These are phyloP conservation scores for Cyprinodon variegatus DNA, from an alignment of 2,113 vertebrate species.

Conservation along the genomic window DNA sequence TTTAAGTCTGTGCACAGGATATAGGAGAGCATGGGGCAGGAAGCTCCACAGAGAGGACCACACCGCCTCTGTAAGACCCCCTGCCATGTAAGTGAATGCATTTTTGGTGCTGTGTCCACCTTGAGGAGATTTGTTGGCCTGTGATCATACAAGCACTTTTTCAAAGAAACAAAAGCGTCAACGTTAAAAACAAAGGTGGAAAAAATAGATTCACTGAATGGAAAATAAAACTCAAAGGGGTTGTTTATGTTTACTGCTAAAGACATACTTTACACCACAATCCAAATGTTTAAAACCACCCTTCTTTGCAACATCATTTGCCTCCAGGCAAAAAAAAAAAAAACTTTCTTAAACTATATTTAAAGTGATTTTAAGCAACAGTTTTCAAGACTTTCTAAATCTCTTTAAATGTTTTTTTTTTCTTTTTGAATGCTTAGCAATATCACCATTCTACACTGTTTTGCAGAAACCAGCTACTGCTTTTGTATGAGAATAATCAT, in stretches of 20 bases:
- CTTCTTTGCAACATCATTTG: background rate
- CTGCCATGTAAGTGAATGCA: constrained; percentile 69
- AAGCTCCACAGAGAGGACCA: constrained; percentile 51
- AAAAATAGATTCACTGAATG: constrained; percentile 69
- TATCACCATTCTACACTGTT: too few relatives aligned
- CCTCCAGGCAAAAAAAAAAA: background rate
- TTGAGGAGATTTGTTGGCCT: constrained; percentile 74
- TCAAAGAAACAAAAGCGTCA: constrained; percentile 68
- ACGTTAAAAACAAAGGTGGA: constrained; percentile 34
- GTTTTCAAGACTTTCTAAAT: background rate
- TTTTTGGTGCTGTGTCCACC: constrained; percentile 75
- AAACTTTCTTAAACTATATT: background rate
- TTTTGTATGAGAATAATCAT: too few relatives aligned
- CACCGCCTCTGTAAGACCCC: constrained; percentile 62
- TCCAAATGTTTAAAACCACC: background rate
- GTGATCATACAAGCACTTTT: constrained; percentile 60
- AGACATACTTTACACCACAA: constrained; percentile 45
- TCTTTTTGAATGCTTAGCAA: background rate
- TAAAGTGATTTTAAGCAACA: constrained; percentile 44
- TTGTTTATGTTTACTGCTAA: constrained; percentile 57
- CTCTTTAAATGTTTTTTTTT: background rate
- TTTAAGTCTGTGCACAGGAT: constrained; percentile 83
- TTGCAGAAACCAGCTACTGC: too few relatives aligned
- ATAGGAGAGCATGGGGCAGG: constrained; percentile 65
- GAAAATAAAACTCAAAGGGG: constrained; percentile 43